These are phyloP conservation scores for Todiramphus chloris DNA, from an alignment of 2,113 vertebrate genomes.

Conservation along the genomic window DNA sequence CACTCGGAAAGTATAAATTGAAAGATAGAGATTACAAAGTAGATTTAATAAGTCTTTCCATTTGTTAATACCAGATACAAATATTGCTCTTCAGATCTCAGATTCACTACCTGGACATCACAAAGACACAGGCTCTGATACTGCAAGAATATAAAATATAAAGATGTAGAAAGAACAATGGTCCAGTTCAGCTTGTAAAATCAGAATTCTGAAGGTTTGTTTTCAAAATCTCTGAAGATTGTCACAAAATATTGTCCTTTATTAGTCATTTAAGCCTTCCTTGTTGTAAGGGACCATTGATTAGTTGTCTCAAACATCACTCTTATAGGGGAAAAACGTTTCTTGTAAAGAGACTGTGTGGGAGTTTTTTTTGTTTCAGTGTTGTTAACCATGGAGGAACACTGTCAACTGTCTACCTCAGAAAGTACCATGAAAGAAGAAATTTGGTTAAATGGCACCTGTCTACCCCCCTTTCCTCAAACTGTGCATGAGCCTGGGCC, in stretches of 20 bases:
- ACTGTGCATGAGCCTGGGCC: no score
- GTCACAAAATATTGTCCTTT: background rate
- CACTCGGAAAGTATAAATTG: background rate
- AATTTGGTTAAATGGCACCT: no score
- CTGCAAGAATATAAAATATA: background rate
- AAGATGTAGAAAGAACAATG: background rate
- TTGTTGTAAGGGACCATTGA: background rate
- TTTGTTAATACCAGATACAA: background rate
- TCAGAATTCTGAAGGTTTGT: background rate
- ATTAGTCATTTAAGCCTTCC: background rate
- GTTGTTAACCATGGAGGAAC: no score
- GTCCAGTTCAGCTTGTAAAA: background rate
- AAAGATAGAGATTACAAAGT: background rate
- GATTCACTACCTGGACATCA: background rate
- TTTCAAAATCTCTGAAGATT: background rate
- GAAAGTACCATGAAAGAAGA: no score
- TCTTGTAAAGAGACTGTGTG: no score
- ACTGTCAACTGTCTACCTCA: no score
- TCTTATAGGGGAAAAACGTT: no score
- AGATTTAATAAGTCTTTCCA: background rate
- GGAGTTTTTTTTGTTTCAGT: no score
- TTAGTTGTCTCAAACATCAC: no score
- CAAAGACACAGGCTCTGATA: background rate
- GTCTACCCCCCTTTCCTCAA: no score
- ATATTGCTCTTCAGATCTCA: background rate